Evolutionary conservation across 2,888 invertebrate genomes (phyloP), one percentile per base, ranked within the genome.

Genomic region (Colletes collaris): DNA sequence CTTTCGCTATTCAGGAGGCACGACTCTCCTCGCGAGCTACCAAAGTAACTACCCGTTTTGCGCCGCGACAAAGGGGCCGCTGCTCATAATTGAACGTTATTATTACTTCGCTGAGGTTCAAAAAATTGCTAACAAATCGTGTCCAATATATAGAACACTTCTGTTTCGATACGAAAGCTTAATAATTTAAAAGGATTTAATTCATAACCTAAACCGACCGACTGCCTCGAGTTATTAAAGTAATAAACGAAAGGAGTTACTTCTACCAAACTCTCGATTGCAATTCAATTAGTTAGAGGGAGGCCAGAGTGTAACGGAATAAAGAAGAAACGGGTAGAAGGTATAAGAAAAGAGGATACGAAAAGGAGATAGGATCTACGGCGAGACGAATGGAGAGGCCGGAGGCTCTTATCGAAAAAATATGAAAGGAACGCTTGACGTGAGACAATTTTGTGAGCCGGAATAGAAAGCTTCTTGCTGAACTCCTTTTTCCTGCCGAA

Each of bases 401-500:
- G 27, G 27, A 2, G 27, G 27, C 1, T 11, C 10, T 10, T 35
- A 10, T 16, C 16, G 13, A 62, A 71, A 64, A 58, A 67, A 67
- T 64, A 19, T 72, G 27, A 67, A 71, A 55, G 53, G 16, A 56
- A 16, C 11, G 53, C 62, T 66, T 52, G 64, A 62, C 62, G 70
- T 27, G 53, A 37, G 71, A 56, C 75, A 68, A 72, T 62, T 80
- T 71, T 27, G 56, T 60, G 44, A 64, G 63, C 37, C 50, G 35
- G 44, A 40, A 6, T 2, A 53, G 71, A 59, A 59, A 58, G 62
- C 56, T 77, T 64, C 64, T 60, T 62, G 58, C 53, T 52, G 62
- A 76, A 73, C 62, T 76, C 40, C 67, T 69, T 66, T 66, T 64
- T 65, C 62, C 59, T 58, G 62, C 59, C 70, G 80, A 82, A 86